Conservation (phyloP, 2,888 invertebrate species). For the Sinelater perroti region DNA sequence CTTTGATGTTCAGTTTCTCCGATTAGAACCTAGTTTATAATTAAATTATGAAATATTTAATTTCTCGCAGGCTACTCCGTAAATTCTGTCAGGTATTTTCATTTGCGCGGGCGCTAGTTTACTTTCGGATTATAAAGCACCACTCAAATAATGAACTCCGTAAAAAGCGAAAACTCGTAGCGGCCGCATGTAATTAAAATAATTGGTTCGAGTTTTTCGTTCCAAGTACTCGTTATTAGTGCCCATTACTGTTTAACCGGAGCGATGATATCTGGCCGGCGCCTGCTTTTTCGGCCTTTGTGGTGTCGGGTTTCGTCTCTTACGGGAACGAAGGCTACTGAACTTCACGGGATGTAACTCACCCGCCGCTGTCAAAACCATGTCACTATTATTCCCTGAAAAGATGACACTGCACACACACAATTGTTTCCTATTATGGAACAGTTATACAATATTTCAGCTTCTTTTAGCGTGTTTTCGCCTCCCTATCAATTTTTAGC, state of each 20-base stretch:
- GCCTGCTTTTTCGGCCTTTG: constrained; percentile 26
- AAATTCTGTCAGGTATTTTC: background rate
- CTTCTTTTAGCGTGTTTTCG: background rate
- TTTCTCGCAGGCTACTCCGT: too few species aligned
- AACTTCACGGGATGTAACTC: constrained; percentile 22
- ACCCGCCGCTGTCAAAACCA: constrained; percentile 19
- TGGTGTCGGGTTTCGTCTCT: constrained; percentile 28
- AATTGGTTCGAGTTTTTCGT: constrained; percentile 13
- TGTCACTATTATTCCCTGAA: constrained; percentile 25
- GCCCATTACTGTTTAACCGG: constrained; percentile 11
- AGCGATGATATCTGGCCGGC: constrained; percentile 21
- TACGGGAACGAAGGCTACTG: constrained; percentile 21
- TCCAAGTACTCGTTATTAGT: constrained; percentile 21
- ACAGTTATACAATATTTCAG: constrained; percentile 5
- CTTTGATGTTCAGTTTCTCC: too few species aligned
- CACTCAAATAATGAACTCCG: background rate
- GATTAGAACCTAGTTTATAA: too few species aligned
- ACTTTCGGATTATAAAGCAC: background rate
- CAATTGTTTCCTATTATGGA: constrained; percentile 5
- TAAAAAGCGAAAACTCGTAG: background rate
- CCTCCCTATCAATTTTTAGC: background rate
- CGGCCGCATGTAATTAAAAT: constrained; percentile 20
- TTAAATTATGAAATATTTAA: too few species aligned
- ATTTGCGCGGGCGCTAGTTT: background rate
- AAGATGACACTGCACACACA: constrained; percentile 15